Evolutionary conservation across 2,888 invertebrate genomes (phyloP), one percentile per base, ranked within the genome.

Genomic region (Gryllus longicercus): DNA sequence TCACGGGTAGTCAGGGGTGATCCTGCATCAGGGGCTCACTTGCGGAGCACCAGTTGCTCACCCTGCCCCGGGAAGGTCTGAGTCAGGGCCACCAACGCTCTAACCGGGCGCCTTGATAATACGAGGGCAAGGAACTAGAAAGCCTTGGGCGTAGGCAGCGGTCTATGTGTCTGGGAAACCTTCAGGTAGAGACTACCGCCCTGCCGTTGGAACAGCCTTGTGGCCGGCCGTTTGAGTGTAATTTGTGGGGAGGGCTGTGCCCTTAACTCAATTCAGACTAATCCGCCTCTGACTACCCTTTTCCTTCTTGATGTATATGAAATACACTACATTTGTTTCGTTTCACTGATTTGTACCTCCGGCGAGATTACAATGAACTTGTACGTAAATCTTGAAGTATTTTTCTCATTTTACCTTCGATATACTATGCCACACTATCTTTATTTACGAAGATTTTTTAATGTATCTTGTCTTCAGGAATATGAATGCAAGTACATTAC

Each of bases 241-340:
- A 93, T 93, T 88, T 92, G 93, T 91, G 90, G 92, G 93, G 21
- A 38, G 75, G 79, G 23, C 11, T 2, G 3, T 12, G 90, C 92
- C 78, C 88, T 92, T 88, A 93, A 93, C 93, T 93, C 93, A 93
- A 94, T 93, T 93, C 93, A 93, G 93, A 93, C 93, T 94, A 94
- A 89, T 93, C 93, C 93, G 91, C 90, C 88, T 89, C 91, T 77
- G 51, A 74, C 79, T 77, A 12, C 50, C 8, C 63, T 18, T n/a
- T 63, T 63, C 12, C n/a, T 5, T 38, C 38, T 38, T 8, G 38
- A 38, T 38, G 25, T 4, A 38, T 38, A 38, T 2, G 0, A 38
- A 38, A 38, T 38, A 4, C 25, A 38, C 1, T 38, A 38, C 38
- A 8, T 8, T 38, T 38, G 8, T 38, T 38, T 38, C 8, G 1